Evolutionary conservation across 2,888 invertebrate genomes (phyloP).

Genomic region (Ferrisia virgata): DNA sequence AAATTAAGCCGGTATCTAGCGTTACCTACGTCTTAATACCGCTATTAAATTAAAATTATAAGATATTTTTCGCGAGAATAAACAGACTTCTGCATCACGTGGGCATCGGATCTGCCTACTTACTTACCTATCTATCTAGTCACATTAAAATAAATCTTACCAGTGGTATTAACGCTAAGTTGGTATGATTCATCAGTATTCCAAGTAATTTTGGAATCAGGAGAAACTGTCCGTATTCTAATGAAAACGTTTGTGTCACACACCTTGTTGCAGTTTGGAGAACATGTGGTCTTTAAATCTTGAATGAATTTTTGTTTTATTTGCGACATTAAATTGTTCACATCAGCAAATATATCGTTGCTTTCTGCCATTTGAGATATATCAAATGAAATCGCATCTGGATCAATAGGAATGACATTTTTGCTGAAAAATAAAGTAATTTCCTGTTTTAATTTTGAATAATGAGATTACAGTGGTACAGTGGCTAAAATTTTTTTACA

Average conservation of each 20-base stretch:
- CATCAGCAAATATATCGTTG: neutral
- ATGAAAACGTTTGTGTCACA: conserved; percentile 60
- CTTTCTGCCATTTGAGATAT: conserved; percentile 52
- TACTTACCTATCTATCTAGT: no score
- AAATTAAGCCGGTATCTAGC: no score
- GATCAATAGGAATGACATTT: conserved; percentile 59
- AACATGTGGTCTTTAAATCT: conserved; percentile 63
- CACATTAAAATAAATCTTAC: conserved; percentile 52
- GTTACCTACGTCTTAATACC: no score
- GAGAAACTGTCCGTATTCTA: conserved; percentile 57
- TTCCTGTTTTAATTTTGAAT: no score
- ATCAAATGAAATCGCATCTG: conserved; percentile 60
- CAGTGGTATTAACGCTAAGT: conserved; percentile 60
- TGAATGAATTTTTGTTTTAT: conserved; percentile 59
- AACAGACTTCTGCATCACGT: no score
- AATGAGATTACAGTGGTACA: no score
- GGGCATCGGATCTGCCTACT: no score
- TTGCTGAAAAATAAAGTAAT: conserved; percentile 48
- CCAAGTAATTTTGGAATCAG: conserved; percentile 59
- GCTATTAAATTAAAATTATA: no score
- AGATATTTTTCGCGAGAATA: no score
- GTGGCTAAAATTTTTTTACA: no score
- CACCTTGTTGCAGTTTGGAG: conserved; percentile 56
- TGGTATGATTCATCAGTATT: conserved; percentile 68
- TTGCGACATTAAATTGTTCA: conserved; percentile 54